Base-by-base conservation (phyloP, 2,113 vertebrate genomes). In the Phycodurus eques region DNA sequence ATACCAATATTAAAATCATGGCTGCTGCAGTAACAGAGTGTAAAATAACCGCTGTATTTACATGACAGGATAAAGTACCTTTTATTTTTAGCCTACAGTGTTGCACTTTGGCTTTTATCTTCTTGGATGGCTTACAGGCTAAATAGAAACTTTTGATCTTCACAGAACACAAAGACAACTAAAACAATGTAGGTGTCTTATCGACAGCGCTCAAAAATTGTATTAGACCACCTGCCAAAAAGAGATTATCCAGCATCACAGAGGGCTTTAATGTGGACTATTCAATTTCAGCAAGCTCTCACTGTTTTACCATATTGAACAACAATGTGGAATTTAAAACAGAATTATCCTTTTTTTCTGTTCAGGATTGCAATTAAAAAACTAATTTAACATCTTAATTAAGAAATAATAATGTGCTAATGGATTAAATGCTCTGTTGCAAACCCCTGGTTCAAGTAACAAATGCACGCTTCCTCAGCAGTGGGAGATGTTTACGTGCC, bases 1-100 rank as follows among this genome's bases (percentile, higher is more conserved):
- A 92, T 92, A 92, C 89, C 62, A 82, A 61, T 61, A 61, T 61
- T 61, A 61, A 19, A 61, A 61, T 35, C 1, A 4, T 5, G 31
- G 14, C 14, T 35, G 31, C 59, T 61, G 59, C 59, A 17, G 59
- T 35, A 60, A 66, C 80, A 87, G 75, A 87, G 75, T 71, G 79
- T 63, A 76, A 90, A 91, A 85, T 89, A 89, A 67, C 71, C 59
- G 3, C 67, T 42, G 72, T 81, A 78, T 86, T 84, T 83, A 84
- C 69, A 86, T 67, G 43, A 82, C 80, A 72, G 80, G 78, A 81
- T 83, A 66, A 74, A 59, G 64, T 22, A 8, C n/a, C 31, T 46
- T 60, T 3, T 59, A 67, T 31, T 46, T 65, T 44, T 65, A 46
- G 42, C 39, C n/a, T 13, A 22, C 42, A 44, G 62, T 62, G 60